Conservation (phyloP, 1,140 invertebrate species). For the Philopotamus ludificatus region DNA sequence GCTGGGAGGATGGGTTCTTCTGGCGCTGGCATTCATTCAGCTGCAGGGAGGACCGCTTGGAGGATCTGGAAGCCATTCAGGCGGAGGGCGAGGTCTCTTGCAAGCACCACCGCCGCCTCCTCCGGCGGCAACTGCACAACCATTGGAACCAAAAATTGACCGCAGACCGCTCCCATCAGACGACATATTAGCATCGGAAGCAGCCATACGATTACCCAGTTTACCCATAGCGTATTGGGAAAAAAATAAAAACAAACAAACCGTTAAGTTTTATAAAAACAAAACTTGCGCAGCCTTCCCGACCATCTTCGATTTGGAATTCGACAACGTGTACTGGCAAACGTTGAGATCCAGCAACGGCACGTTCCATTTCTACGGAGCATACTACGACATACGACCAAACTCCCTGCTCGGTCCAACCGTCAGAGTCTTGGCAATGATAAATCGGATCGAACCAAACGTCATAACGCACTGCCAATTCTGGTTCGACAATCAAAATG, state of each 20-base stretch:
- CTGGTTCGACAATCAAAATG: constrained; percentile 83
- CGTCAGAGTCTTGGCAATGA: constrained; percentile 86
- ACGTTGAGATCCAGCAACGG: constrained; percentile 75
- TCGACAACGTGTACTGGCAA: constrained; percentile 92
- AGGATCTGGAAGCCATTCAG: constrained; percentile 44
- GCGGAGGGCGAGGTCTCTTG: constrained; percentile 46
- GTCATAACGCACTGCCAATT: constrained; percentile 83
- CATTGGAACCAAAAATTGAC: constrained; percentile 63
- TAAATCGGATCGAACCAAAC: constrained; percentile 81
- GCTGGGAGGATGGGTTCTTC: constrained; percentile 36
- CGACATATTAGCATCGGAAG: constrained; percentile 72
- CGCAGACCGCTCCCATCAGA: constrained; percentile 68
- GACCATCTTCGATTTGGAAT: constrained; percentile 83
- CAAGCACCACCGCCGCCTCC: constrained; percentile 45
- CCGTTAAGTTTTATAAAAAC: constrained; percentile 66
- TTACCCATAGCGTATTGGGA: constrained; percentile 83
- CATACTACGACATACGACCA: constrained; percentile 81
- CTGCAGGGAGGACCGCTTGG: constrained; percentile 49
- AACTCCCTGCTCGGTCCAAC: constrained; percentile 75
- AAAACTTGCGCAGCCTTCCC: constrained; percentile 79
- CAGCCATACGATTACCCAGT: constrained; percentile 73
- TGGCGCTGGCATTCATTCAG: constrained; percentile 45
- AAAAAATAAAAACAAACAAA: constrained; percentile 70
- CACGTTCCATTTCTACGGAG: constrained; percentile 85
- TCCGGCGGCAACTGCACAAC: constrained; percentile 49